These are phyloP conservation scores for Drosophila santomea DNA, from an alignment of 1,140 invertebrate species.

Conservation along the genomic window DNA sequence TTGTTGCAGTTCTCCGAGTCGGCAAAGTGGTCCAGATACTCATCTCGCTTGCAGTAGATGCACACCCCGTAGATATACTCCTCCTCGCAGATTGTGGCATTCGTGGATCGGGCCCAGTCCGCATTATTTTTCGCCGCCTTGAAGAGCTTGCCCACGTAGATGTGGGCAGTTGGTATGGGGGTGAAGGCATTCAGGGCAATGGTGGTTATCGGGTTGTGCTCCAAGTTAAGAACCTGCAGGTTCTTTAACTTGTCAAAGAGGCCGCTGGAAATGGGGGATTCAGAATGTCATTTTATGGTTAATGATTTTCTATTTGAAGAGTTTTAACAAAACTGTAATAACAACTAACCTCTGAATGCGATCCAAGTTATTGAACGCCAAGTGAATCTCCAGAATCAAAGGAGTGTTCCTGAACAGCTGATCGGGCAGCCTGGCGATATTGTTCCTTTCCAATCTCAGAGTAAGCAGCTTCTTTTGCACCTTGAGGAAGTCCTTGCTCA, in stretches of 20 bases:
- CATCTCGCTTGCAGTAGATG: slow-evolving; percentile 66
- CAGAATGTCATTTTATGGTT: neutral
- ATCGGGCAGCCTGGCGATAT: slow-evolving; percentile 64
- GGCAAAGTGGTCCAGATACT: slow-evolving; percentile 68
- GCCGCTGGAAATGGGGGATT: slow-evolving; percentile 24
- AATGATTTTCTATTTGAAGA: too few species aligned
- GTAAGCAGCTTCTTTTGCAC: slow-evolving; percentile 56
- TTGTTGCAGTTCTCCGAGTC: slow-evolving; percentile 70
- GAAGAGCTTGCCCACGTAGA: slow-evolving; percentile 62
- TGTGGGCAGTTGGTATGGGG: slow-evolving; percentile 54
- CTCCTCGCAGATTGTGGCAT: slow-evolving; percentile 72
- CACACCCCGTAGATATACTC: slow-evolving; percentile 67
- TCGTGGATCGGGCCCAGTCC: slow-evolving; percentile 59
- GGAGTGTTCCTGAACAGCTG: slow-evolving; percentile 60
- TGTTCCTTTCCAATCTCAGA: slow-evolving; percentile 54
- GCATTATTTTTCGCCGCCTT: slow-evolving; percentile 19
- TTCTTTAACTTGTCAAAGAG: slow-evolving; percentile 64
- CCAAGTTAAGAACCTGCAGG: slow-evolving; percentile 65
- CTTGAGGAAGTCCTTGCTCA: slow-evolving; percentile 63
- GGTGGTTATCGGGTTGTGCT: slow-evolving; percentile 73
- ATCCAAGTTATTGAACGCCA: slow-evolving; percentile 69
- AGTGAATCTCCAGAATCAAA: slow-evolving; percentile 54
- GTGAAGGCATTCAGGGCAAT: slow-evolving; percentile 61
- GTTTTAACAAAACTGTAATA: too few species aligned
- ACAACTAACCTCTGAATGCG: slow-evolving; percentile 60